Evolutionary conservation across 92 coral and sea anemone species (phyloP).

Genomic region (Zoanthus gigantus): DNA sequence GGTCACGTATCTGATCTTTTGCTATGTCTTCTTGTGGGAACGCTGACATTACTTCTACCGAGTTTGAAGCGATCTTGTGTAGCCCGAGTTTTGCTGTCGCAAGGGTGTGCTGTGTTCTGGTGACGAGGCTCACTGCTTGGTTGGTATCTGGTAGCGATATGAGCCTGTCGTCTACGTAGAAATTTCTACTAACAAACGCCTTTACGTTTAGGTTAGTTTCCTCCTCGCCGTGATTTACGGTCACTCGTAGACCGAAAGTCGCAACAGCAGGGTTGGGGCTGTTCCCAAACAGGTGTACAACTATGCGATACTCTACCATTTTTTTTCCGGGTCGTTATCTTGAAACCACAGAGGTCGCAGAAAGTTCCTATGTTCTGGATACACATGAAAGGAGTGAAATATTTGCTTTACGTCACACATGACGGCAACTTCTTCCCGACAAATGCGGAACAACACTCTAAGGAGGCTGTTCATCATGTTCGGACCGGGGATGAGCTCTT

Average conservation of each 20-base stretch:
- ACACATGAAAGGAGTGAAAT: constrained; percentile 20
- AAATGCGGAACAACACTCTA: constrained; percentile 8
- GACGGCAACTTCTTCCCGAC: constrained; percentile 27
- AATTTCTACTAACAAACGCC: neutral
- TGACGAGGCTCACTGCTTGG: neutral
- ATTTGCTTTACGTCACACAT: constrained; percentile 44
- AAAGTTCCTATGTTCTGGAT: constrained; percentile 27
- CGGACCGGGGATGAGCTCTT: constrained; percentile 34
- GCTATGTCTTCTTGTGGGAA: neutral
- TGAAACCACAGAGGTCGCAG: constrained; percentile 41
- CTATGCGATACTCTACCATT: constrained; percentile 41
- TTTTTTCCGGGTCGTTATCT: constrained; percentile 42
- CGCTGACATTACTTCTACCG: neutral
- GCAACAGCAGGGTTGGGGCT: constrained; percentile 40
- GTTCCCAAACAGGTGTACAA: constrained; percentile 48
- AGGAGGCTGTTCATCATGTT: constrained; percentile 39
- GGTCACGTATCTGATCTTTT: neutral
- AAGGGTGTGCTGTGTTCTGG: neutral
- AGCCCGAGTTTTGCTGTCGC: neutral
- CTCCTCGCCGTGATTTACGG: constrained; percentile 46
- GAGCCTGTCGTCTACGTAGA: constrained; percentile 10
- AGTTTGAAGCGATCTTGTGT: neutral
- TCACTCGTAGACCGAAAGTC: constrained; percentile 42
- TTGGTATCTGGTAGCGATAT: neutral
- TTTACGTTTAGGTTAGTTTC: neutral